Evolutionary conservation across 2,797 vertebrate genomes (phyloP).

Genomic region (Morus bassanus): DNA sequence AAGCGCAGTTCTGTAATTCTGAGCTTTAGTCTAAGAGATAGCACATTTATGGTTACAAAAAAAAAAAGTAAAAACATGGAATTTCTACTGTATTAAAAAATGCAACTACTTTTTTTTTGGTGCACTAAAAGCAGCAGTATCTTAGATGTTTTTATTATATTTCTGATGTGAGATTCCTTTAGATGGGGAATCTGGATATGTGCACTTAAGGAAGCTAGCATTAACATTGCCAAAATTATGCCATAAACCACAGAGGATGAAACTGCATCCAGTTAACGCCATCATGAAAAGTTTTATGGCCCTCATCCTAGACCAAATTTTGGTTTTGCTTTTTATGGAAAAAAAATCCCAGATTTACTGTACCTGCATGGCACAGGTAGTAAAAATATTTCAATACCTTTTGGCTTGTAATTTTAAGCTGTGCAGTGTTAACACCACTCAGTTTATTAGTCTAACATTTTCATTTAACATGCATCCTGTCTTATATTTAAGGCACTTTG

Average conservation of each 20-base stretch:
- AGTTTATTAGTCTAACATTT: neutral
- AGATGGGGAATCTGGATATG: neutral
- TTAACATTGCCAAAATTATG: neutral
- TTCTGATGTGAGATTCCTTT: neutral
- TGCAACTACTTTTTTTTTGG: neutral
- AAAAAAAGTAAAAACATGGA: neutral
- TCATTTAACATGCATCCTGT: neutral
- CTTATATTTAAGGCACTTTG: neutral
- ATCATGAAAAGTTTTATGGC: neutral
- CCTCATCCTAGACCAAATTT: neutral
- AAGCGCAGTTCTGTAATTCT: neutral
- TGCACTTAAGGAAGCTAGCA: neutral
- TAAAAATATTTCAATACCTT: neutral
- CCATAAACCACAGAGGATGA: neutral
- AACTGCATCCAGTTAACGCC: neutral
- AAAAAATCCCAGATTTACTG: neutral
- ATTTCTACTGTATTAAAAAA: neutral
- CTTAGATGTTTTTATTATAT: neutral
- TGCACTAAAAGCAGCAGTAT: neutral
- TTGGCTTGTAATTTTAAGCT: neutral
- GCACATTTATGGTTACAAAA: neutral
- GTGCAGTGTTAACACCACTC: neutral
- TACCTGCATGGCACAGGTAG: neutral
- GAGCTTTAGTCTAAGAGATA: neutral
- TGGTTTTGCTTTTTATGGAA: neutral